Conservation (phyloP, 2,888 invertebrate species). For the Callosobruchus maculatus region DNA sequence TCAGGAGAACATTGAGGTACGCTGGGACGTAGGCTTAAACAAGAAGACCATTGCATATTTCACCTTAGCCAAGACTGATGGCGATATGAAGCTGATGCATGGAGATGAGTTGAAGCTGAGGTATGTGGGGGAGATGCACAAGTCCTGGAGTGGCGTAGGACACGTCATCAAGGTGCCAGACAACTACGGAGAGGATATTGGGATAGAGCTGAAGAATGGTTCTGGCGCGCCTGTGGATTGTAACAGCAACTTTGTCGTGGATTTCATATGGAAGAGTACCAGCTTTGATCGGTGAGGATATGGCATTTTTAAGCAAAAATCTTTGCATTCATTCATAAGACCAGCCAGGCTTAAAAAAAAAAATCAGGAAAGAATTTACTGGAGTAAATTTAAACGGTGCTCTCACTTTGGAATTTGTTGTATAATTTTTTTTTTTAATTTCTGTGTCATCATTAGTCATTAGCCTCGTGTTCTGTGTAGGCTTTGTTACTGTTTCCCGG, state of each 20-base stretch:
- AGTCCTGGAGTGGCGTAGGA: constrained; percentile 96
- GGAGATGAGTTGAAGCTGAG: constrained; percentile 94
- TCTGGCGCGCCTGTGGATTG: constrained; percentile 91
- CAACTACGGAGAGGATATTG: constrained; percentile 97
- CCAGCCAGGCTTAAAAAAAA: too few relatives aligned
- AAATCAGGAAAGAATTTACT: too few relatives aligned
- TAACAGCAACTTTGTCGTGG: constrained; percentile 93
- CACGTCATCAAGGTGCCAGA: constrained; percentile 96
- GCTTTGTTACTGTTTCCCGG: too few relatives aligned
- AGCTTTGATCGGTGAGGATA: constrained; percentile 81
- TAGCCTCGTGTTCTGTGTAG: too few relatives aligned
- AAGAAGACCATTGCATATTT: constrained; percentile 98
- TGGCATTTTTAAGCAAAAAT: too few relatives aligned
- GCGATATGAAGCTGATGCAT: constrained; percentile 98
- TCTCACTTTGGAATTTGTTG: too few relatives aligned
- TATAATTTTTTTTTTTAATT: too few relatives aligned
- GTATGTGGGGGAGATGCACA: constrained; percentile 88
- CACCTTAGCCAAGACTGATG: constrained; percentile 93
- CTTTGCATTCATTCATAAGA: too few relatives aligned
- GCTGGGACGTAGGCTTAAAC: constrained; percentile 98
- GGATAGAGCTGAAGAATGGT: constrained; percentile 90
- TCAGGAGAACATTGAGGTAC: constrained; percentile 95
- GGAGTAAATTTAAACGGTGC: too few relatives aligned
- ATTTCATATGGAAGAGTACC: constrained; percentile 99
- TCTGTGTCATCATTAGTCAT: too few relatives aligned